Base-by-base conservation (phyloP, 2,888 invertebrate genomes). In the Drosophila mimica region DNA sequence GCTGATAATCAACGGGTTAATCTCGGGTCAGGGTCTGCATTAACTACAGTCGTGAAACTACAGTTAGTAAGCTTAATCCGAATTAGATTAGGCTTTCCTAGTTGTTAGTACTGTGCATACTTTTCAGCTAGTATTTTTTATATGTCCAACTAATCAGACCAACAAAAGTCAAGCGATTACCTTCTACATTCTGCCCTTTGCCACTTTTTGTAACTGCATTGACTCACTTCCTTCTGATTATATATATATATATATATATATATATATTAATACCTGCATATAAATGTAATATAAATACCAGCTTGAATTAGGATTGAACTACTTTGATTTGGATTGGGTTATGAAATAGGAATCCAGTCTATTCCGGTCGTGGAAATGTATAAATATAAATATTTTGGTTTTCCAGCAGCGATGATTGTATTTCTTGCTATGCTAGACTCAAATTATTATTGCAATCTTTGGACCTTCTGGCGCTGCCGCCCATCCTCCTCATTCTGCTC, bases 221-320 rank as follows among this genome's bases (percentile, higher is more conserved):
- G 79, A 76, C 79, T 73, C 46, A 58, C 17, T 58, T 56, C 51
- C 38, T 5, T n/a, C 9, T 0, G n/a, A 11, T 25, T 15, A 25
- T 28, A 40, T 63, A 20, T 25, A 25, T 25, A 25, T 25, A 20
- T 25, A 25, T 25, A 25, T 25, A 25, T 25, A 25, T 25, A 25
- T 25, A 25, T 25, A 25, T 25, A 25, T 25, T 25, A 31, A 13
- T 13, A 31, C 11, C 5, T 43, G 20, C 11, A 20, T 20, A 5
- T 7, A 25, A 46, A 46, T 25, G 15, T 25, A 7, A 2, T 25
- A 8, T 1, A 8, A 46, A 46, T 46, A 1, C 15, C 15, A 25
- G 7, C 7, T 46, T 15, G 15, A 0, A 15, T 46, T 25, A 1
- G 15, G 46, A 46, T 15, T 46, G 15, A 15, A 13, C 46, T 46